Evolutionary conservation across 2,113 vertebrate species (phyloP), one percentile per base, ranked within the genome.

Genomic region (Sterrhoptilus dennistouni): DNA sequence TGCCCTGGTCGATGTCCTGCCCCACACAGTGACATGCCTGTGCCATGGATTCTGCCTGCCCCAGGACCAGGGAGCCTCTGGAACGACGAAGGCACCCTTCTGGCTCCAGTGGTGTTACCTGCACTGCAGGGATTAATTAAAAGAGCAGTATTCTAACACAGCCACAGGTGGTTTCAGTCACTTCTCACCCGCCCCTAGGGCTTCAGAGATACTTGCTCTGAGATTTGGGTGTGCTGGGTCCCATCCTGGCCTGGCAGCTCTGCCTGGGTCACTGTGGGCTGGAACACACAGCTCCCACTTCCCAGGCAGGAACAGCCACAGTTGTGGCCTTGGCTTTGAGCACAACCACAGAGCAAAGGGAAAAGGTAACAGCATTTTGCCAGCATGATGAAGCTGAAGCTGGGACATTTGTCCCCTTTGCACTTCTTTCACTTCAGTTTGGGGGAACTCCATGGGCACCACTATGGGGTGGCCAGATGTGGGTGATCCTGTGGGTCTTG

Each of bases 21-120:
- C 45, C 40, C 15, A 18, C 12, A 6, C 22, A 2, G 33, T 13
- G 24, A 23, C 8, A 8, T 25, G 23, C 14, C 42, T 2, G 0
- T 15, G 44, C 36, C 23, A 2, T 14, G 38, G 38, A 49, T 45
- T 27, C 61, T 52, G 61, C 47, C 38, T 71, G 25, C 6, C 54
- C 6, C 15, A 19, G 33, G 10, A 52, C 5, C 17, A 29, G 54
- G 8, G 25, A 45, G 47, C 52, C 38, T 1, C 0, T 5, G 0
- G 3, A 25, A 83, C 27, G 2, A 5, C 0, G 0, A 42, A 11
- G 19, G 4, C 29, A 19, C 11, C 19, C 44, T 49, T 24, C 69
- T n/a, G 17, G 35, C 23, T 63, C n/a, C 27, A 28, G 24, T 44
- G 56, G 40, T n/a, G 22, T 36, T 24, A 33, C n/a, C 13, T 90